phyloP scores from a whole-genome alignment of 1,140 invertebrate genomes.

The Muscidifurax raptorellus region DNA sequence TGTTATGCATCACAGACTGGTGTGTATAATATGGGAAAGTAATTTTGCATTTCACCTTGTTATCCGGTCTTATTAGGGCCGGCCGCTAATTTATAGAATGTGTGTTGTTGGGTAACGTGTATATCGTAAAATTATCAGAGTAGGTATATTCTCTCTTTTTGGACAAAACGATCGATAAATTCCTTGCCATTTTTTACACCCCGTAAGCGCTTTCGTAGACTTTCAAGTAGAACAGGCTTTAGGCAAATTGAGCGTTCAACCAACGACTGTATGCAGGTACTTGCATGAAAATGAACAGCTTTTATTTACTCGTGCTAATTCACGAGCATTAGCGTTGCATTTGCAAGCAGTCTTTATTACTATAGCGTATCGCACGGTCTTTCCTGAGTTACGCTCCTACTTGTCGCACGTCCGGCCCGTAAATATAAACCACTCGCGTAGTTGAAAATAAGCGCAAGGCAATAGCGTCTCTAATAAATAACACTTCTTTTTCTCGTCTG shows the following conservation, averaged over 20 bases:
- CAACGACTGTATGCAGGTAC: too few relatives aligned
- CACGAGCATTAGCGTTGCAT: not conserved
- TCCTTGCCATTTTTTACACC: too few relatives aligned
- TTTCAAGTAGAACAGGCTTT: too few relatives aligned
- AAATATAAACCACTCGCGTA: not conserved
- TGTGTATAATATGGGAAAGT: not conserved
- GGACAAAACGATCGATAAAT: too few relatives aligned
- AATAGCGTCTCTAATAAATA: too few relatives aligned
- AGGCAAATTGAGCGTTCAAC: too few relatives aligned
- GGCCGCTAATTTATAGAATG: not conserved
- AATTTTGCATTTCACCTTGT: not conserved
- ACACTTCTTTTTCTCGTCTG: too few relatives aligned
- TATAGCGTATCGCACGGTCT: not conserved
- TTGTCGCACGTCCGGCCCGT: too few relatives aligned
- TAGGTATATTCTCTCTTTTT: too few relatives aligned
- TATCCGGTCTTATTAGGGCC: not conserved
- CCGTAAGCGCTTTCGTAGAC: not conserved
- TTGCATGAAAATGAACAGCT: not conserved
- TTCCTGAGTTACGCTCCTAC: not conserved
- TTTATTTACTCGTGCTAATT: not conserved
- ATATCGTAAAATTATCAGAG: not conserved
- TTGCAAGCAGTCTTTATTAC: not conserved
- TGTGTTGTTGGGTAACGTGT: not conserved
- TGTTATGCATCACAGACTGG: not conserved
- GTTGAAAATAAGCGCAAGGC: not conserved